Conservation (phyloP, 2,888 invertebrate genomes). For the Blastobasis adustella region DNA sequence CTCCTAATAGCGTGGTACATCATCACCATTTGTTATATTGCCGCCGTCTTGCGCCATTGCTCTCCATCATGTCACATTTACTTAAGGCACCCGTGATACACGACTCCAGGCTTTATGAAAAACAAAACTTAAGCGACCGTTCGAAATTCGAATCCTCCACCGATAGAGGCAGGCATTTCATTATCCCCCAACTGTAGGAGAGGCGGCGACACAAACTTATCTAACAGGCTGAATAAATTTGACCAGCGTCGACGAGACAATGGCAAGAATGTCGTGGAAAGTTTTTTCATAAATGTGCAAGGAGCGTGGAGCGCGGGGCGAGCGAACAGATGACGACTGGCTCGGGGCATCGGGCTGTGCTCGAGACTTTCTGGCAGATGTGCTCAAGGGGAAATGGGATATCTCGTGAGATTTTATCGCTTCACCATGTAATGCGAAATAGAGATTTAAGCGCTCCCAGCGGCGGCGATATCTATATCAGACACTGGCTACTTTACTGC, state of each 20-base stretch:
- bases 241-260: slow-evolving; percentile 43
- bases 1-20: no score
- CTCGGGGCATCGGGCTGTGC: slow-evolving; percentile 47
- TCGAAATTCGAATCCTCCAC: no score
- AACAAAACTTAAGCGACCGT: no score
- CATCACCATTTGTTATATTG: no score
- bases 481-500: no score
- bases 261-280: slow-evolving; percentile 58
- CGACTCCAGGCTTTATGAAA: no score
- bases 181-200: slow-evolving; percentile 4
- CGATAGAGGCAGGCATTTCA: slow-evolving; percentile 5
- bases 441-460: slow-evolving; percentile 20
- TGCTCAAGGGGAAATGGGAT: slow-evolving; percentile 61
- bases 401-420: slow-evolving; percentile 58
- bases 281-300: slow-evolving; percentile 71
- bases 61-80: no score
- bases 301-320: slow-evolving; percentile 29
- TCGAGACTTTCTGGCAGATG: slow-evolving; percentile 61
- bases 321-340: slow-evolving; percentile 63
- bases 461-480: slow-evolving; percentile 10
- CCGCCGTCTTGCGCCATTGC: no score
- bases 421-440: slow-evolving; percentile 21
- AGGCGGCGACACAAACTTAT: slow-evolving; percentile 13
- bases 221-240: slow-evolving; percentile 35
- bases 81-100: no score